Evolutionary conservation across 64 coral and sea anemone genomes (phyloP), one percentile per base, ranked within the genome.

Genomic region (Actinia equina): DNA sequence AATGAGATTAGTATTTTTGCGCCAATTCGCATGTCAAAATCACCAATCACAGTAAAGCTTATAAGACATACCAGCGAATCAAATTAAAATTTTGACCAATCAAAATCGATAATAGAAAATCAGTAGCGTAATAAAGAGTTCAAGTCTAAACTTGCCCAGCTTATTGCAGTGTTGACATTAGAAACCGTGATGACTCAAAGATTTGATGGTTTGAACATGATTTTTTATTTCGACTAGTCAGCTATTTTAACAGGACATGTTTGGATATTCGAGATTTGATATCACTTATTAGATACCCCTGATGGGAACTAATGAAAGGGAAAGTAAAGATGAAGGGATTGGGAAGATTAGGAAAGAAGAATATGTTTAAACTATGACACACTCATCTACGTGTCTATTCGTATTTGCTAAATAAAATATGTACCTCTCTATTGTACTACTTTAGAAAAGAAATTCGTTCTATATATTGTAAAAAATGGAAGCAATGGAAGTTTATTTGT

Each of bases 1-100:
- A 81, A 81, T 52, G 17, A 49, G 49, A 81, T 81, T 81, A 81
- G 44, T 81, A 81, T 81, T 81, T 56, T 81, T 81, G 78, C 78
- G 78, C 78, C 78, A 81, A 81, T 49, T 81, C 78, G 43, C 17
- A 49, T 81, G 44, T 81, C 4, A 43, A 81, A 81, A 2, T 49
- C 14, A 4, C 78, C 78, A 81, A 81, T 81, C 41, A 49, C 43
- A 81, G 43, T 11, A 4, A 2, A 23, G 3, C 44, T 49, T 81
- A 81, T 15, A 81, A 81, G 41, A 20, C 1, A n/a, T 41, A 30
- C 26, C 11, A 30, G n/a, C 41, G 27, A 74, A 74, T 74, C 69
- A 7, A 74, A 74, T 74, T 74, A 37, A 37, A 74, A 10, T 9
- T 4, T 74, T 14, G 27, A 41, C 78, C 78, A 81, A 81, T 81